Evolutionary conservation across 2,888 invertebrate species (phyloP).

Genomic region (Hybos culiciformis): DNA sequence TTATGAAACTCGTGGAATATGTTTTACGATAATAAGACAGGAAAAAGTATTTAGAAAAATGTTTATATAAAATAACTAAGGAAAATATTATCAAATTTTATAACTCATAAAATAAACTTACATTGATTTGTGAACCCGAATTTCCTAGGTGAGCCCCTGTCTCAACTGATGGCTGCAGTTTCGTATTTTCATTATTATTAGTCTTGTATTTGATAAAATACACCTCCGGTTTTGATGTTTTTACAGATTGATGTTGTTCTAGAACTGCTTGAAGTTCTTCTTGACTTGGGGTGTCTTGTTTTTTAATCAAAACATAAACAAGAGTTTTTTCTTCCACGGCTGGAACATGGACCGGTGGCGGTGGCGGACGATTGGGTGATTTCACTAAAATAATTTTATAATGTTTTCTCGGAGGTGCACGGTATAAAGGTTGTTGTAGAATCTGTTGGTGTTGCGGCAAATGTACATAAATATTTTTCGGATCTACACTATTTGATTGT

Average conservation of each 20-base stretch:
- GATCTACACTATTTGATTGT: slow-evolving; percentile 42
- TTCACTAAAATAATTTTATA: slow-evolving; percentile 62
- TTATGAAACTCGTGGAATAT: too few species aligned
- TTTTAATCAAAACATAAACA: slow-evolving; percentile 54
- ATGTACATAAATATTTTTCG: slow-evolving; percentile 75
- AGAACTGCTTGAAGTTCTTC: slow-evolving; percentile 37
- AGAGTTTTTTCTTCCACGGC: slow-evolving; percentile 47
- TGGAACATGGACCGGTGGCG: slow-evolving; percentile 11
- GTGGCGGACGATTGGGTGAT: slow-evolving; percentile 28
- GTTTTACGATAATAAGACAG: too few species aligned
- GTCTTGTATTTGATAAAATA: slow-evolving; percentile 58
- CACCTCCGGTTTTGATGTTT: slow-evolving; percentile 55
- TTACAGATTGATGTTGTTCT: slow-evolving; percentile 42
- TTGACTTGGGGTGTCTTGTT: slow-evolving; percentile 49
- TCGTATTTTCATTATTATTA: background rate
- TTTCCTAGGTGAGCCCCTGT: too few species aligned
- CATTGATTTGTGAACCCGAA: too few species aligned
- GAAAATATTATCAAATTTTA: too few species aligned
- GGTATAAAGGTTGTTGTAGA: slow-evolving; percentile 41
- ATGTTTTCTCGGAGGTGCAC: slow-evolving; percentile 48
- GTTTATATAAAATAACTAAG: too few species aligned
- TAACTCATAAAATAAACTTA: too few species aligned
- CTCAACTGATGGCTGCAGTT: background rate
- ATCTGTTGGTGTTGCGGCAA: slow-evolving; percentile 40
- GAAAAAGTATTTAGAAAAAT: too few species aligned